Conservation (phyloP, 2,113 vertebrate species). For the human region DNA sequence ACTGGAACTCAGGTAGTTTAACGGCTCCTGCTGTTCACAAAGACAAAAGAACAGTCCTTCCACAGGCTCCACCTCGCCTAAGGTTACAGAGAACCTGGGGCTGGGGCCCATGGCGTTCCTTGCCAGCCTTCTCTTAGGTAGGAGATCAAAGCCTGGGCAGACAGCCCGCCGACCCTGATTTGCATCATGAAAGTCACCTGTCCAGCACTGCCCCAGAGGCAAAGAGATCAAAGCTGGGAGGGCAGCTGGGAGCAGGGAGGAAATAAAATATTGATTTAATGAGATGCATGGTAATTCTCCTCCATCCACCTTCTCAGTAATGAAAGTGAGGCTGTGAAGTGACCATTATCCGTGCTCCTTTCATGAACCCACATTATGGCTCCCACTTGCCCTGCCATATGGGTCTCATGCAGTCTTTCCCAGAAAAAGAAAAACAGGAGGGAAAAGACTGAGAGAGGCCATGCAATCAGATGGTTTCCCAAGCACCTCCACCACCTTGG, state of each 20-base stretch:
- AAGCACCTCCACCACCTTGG: not conserved
- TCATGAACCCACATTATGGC: not conserved
- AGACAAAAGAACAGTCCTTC: not conserved
- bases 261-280: slow-evolving; percentile 73
- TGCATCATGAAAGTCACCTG: slow-evolving; percentile 74
- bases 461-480: not conserved
- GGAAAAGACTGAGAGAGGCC: not conserved
- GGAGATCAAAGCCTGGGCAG: slow-evolving; percentile 54
- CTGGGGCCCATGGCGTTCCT: not conserved
- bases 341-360: not conserved
- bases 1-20: not conserved
- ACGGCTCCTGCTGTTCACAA: not conserved
- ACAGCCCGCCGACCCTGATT: slow-evolving; percentile 56
- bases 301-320: not conserved
- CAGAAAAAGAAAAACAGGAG: slow-evolving; percentile 15
- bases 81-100: slow-evolving; percentile 32
- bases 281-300: slow-evolving; percentile 47
- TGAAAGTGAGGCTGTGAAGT: not conserved
- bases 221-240: slow-evolving; percentile 69
- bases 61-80: not conserved
- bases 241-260: slow-evolving; percentile 23
- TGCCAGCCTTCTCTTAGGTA: slow-evolving; percentile 30
- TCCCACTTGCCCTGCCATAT: slow-evolving; percentile 51
- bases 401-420: not conserved
- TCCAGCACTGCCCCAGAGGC: slow-evolving; percentile 20